A percentile compares a stretch with the other conserved stretches of the same genome.
phyloP scores from a whole-genome alignment of 2,888 invertebrate genomes.

The Tenthredo notha region DNA sequence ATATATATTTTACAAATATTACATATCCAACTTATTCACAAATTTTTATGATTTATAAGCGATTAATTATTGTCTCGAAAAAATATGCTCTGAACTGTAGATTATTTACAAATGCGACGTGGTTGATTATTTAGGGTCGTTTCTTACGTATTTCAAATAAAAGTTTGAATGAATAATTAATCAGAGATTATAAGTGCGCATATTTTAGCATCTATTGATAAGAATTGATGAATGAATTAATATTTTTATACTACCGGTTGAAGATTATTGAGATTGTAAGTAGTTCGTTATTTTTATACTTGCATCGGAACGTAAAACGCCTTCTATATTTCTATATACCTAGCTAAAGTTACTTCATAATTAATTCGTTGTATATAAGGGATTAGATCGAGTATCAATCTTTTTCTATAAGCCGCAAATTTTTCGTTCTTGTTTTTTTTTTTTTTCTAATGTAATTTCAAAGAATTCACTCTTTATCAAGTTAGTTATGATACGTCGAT shows the following conservation, averaged over 20 bases:
- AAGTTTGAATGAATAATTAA: slow-evolving; percentile 11
- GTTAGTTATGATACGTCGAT: neutral
- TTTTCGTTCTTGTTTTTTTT: neutral
- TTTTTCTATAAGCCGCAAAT: neutral
- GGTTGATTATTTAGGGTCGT: neutral
- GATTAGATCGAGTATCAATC: neutral
- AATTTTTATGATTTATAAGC: slow-evolving; percentile 2
- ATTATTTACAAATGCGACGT: slow-evolving; percentile 1
- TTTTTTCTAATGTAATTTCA: neutral
- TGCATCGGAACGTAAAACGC: neutral
- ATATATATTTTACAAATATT: neutral
- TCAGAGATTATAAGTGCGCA: neutral
- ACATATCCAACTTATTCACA: neutral
- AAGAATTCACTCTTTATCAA: neutral
- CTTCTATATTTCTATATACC: neutral
- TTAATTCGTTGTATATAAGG: neutral
- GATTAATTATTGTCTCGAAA: neutral
- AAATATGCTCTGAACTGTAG: neutral
- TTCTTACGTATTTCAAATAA: neutral
- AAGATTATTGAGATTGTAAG: slow-evolving; percentile 37
- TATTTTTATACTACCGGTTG: slow-evolving; percentile 36
- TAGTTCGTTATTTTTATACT: slow-evolving; percentile 45
- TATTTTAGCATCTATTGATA: neutral
- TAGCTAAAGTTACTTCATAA: slow-evolving; percentile 17
- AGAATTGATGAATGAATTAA: slow-evolving; percentile 41